Evolutionary conservation across 2,113 vertebrate genomes (phyloP), one percentile per base, ranked within the genome.

Genomic region (cattle (Bos taurus)): DNA sequence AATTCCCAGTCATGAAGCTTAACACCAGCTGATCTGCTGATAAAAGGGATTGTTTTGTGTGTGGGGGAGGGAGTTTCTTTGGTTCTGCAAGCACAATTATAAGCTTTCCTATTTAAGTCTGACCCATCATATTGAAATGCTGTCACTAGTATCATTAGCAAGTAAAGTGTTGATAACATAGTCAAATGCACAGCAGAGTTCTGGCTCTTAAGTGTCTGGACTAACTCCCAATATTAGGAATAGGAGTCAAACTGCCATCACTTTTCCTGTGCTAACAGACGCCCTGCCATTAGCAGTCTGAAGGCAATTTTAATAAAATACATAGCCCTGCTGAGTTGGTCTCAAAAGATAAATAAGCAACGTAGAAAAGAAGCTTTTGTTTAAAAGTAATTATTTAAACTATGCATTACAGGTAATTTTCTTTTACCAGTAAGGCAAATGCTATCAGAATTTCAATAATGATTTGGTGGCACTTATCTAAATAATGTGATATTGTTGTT

Each of bases 341-440:
- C 98, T 98, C 95, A 25, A 98, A 99, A 99, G 98, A 99, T 98
- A 99, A 99, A 98, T 99, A 99, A 98, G 97, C 52, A 43, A 96
- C 95, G 96, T 67, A 92, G 98, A 98, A 98, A 98, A 99, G 98
- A 98, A 98, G 98, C 98, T 99, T 99, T 99, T 99, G 99, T 99
- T 99, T 99, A 98, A 98, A 99, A 99, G 99, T 99, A 99, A 99
- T 99, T 99, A 99, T 99, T 99, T 99, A 98, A 99, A 99, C 99
- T 99, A 98, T 98, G 98, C 98, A 99, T 99, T 99, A 99, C 98
- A 99, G 99, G 99, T 99, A 99, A 99, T 99, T 99, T 99, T 98
- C 98, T 98, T 98, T 99, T 98, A 98, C 98, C 95, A 97, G 97
- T 98, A 98, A 98, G 97, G 98, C 92, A 98, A 98, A 98, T 99